Evolutionary conservation across 2,797 vertebrate genomes (phyloP).

Genomic region (Ptychadena robeensis): DNA sequence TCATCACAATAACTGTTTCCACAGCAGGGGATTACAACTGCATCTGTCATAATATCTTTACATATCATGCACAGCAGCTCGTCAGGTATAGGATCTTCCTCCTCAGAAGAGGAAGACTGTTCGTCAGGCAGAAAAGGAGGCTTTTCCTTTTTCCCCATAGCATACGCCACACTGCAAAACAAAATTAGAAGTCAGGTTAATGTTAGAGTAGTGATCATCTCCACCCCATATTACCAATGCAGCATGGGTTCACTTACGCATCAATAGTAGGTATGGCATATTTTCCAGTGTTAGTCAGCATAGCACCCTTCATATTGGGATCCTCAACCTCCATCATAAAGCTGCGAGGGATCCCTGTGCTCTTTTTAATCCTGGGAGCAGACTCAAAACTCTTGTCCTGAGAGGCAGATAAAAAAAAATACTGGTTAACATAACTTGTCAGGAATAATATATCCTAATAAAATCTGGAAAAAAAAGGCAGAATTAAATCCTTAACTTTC

Average conservation of each 20-base stretch:
- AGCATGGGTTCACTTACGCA: constrained; percentile 83
- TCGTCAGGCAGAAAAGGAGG: constrained; percentile 88
- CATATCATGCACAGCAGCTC: constrained; percentile 94
- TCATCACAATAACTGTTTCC: constrained; percentile 98
- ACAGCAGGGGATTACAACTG: constrained; percentile 96
- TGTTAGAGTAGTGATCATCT: not conserved
- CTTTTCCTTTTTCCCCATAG: constrained; percentile 95
- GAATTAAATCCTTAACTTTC: too few relatives aligned
- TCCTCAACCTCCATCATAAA: constrained; percentile 98
- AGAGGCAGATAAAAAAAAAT: constrained; percentile 4
- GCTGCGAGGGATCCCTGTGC: constrained; percentile 95
- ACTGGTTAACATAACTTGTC: too few relatives aligned
- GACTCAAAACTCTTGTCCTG: constrained; percentile 93
- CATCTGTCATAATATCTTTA: constrained; percentile 91
- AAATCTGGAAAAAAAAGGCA: too few relatives aligned
- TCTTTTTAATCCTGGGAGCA: constrained; percentile 90
- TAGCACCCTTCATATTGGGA: constrained; percentile 93
- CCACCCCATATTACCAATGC: not conserved
- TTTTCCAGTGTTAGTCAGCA: constrained; percentile 94
- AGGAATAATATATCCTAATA: too few relatives aligned
- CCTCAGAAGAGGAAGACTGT: constrained; percentile 78
- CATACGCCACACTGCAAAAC: constrained; percentile 87
- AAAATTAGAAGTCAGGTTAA: constrained; percentile 24
- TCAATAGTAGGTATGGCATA: constrained; percentile 95
- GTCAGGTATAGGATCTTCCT: constrained; percentile 87